These are phyloP conservation scores for Eledona agricola DNA, from an alignment of 2,888 invertebrate genomes.

Conservation along the genomic window DNA sequence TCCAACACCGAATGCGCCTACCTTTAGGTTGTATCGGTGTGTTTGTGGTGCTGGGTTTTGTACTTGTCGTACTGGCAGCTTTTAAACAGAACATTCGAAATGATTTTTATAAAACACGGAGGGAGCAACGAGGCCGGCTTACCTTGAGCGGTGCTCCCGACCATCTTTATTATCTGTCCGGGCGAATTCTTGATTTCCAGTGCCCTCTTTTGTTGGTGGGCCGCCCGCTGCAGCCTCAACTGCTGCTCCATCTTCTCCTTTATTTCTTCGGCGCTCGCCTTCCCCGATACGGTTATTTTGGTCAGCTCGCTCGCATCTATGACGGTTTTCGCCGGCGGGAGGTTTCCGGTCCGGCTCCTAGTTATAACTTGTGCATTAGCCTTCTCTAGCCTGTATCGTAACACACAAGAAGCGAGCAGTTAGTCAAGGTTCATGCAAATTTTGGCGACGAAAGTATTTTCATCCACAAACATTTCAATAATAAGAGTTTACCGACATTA, in stretches of 20 bases:
- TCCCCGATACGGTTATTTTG: constrained; percentile 64
- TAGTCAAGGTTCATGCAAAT: constrained; percentile 45
- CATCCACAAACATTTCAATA: too few relatives aligned
- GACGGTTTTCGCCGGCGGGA: constrained; percentile 64
- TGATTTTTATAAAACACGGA: constrained; percentile 14
- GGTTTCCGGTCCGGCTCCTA: constrained; percentile 80
- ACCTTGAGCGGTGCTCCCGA: constrained; percentile 69
- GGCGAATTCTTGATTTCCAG: constrained; percentile 66
- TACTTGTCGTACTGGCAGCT: constrained; percentile 56
- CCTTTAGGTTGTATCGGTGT: constrained; percentile 63
- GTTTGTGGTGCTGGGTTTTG: constrained; percentile 58
- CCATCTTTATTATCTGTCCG: constrained; percentile 66
- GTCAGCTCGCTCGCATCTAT: constrained; percentile 55
- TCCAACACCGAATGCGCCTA: constrained; percentile 49
- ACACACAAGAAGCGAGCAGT: constrained; percentile 52
- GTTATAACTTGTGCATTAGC: constrained; percentile 81
- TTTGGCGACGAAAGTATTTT: too few relatives aligned
- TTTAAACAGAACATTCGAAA: constrained; percentile 43
- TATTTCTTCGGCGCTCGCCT: constrained; percentile 76
- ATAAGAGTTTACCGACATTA: too few relatives aligned
- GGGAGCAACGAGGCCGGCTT: constrained; percentile 39
- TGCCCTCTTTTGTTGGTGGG: constrained; percentile 87
- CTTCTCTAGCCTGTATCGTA: constrained; percentile 70
- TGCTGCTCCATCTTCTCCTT: constrained; percentile 94
- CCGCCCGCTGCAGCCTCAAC: constrained; percentile 85